Conservation (phyloP, 1,140 invertebrate species). For the Metopolophium dirhodum region DNA sequence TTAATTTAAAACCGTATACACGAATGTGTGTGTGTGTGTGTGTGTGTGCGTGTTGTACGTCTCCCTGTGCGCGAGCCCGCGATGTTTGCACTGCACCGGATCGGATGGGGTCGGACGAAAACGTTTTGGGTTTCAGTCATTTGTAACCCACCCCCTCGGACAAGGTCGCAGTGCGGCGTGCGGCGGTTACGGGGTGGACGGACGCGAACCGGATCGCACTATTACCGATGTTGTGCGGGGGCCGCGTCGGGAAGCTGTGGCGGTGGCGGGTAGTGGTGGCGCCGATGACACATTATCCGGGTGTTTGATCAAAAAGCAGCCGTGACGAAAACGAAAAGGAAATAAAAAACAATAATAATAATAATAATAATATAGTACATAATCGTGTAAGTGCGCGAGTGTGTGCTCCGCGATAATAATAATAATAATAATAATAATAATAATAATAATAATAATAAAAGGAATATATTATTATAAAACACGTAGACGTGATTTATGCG, state of each 20-base stretch:
- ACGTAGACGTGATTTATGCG: background rate
- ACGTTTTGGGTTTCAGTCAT: conserved; percentile 39
- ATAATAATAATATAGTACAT: background rate
- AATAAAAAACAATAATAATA: conserved; percentile 2
- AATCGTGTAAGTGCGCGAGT: background rate
- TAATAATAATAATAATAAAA: background rate
- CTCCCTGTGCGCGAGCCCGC: background rate
- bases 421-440: background rate
- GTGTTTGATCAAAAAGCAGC: conserved; percentile 39
- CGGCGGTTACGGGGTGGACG: background rate
- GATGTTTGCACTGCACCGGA: conserved; percentile 42
- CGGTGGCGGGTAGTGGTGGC: background rate
- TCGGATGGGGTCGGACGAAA: conserved; percentile 35
- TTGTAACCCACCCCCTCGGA: conserved; percentile 6
- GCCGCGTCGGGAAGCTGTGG: background rate
- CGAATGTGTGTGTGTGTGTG: background rate
- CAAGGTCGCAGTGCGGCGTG: too few species aligned
- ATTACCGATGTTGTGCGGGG: background rate
- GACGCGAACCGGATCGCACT: conserved; percentile 23
- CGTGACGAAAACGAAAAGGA: background rate
- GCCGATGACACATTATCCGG: conserved; percentile 32
- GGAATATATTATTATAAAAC: background rate
- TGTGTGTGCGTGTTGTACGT: background rate
- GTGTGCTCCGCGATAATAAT: too few species aligned
- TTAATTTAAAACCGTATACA: background rate